Evolutionary conservation across 2,797 vertebrate species (phyloP).

Genomic region (Premnoplex brunnescens): DNA sequence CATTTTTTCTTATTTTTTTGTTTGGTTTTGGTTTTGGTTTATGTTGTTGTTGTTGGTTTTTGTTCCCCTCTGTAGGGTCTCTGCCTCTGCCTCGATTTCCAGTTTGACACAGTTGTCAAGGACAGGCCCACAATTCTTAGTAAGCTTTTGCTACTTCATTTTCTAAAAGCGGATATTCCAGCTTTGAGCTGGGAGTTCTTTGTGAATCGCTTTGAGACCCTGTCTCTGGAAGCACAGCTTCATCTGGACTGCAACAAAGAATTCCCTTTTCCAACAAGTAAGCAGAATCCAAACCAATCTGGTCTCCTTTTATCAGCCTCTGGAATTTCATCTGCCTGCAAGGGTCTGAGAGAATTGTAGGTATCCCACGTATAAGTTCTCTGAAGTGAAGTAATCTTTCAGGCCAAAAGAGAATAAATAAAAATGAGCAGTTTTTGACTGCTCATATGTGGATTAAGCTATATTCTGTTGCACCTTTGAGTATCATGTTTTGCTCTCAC

Average conservation of each 20-base stretch:
- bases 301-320: not conserved
- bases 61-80: conserved; percentile 80
- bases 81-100: conserved; percentile 97
- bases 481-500: not conserved
- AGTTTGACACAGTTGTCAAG: conserved; percentile 97
- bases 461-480: not conserved
- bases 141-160: conserved; percentile 95
- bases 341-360: not conserved
- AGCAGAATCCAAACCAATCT: conserved; percentile 56
- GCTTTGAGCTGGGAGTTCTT: conserved; percentile 99
- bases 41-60: not conserved
- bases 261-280: conserved; percentile 98
- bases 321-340: not conserved
- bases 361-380: not conserved
- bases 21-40: not conserved
- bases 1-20: not conserved
- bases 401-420: not conserved
- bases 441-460: not conserved
- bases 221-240: conserved; percentile 96
- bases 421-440: not conserved
- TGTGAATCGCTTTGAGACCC: conserved; percentile 96
- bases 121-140: conserved; percentile 96
- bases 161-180: conserved; percentile 93
- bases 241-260: conserved; percentile 99
- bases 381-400: not conserved